These are phyloP conservation scores for Ibycter americanus DNA, from an alignment of 2,797 vertebrate genomes.

Conservation along the genomic window DNA sequence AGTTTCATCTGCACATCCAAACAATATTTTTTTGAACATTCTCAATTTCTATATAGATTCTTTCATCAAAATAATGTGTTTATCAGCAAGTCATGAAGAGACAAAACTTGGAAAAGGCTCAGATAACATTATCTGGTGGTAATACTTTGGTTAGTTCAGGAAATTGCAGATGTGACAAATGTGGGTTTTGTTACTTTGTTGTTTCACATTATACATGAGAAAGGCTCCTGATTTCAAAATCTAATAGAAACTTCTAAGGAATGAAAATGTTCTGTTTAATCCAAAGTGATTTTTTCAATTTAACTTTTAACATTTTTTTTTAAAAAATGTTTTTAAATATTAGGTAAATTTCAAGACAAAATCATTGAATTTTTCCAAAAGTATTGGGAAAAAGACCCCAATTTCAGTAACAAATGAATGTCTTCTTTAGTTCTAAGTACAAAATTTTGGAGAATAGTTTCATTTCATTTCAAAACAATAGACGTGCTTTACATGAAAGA, in stretches of 20 bases:
- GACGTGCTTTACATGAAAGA: background rate
- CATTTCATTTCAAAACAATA: background rate
- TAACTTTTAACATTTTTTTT: background rate
- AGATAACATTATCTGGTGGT: background rate
- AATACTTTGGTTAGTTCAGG: background rate
- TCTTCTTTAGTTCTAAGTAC: background rate
- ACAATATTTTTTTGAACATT: background rate
- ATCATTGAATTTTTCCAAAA: background rate
- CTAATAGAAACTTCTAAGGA: background rate
- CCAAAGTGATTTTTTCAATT: background rate
- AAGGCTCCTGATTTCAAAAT: background rate
- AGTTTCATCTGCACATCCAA: background rate
- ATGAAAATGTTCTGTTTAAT: background rate
- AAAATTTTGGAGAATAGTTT: background rate
- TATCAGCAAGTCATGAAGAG: background rate
- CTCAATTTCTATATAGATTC: background rate
- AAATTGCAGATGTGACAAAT: background rate
- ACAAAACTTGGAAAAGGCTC: background rate
- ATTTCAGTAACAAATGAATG: background rate
- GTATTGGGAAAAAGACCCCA: accelerated
- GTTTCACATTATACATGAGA: background rate
- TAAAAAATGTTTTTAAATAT: background rate
- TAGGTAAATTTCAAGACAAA: background rate
- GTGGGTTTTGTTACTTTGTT: background rate
- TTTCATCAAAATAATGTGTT: background rate